phyloP scores from a whole-genome alignment of 2,888 invertebrate species.

The Pollenia griseotomentosa region DNA sequence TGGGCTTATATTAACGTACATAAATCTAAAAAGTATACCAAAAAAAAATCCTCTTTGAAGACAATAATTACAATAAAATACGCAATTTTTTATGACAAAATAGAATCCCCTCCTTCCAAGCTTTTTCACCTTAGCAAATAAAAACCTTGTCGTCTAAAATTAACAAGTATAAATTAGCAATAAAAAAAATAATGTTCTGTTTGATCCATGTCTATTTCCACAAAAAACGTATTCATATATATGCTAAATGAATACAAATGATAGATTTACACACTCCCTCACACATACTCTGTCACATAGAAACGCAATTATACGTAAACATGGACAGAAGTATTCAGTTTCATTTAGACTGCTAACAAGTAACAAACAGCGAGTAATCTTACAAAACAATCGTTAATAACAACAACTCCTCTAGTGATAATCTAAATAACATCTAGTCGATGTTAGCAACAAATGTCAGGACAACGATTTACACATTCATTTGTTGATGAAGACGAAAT shows the following conservation, averaged over 20 bases:
- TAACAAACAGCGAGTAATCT: background rate
- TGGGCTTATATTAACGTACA: background rate
- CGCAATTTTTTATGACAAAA: slow-evolving; percentile 7
- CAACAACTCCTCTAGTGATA: slow-evolving; percentile 5
- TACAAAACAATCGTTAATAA: background rate
- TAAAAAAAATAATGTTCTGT: slow-evolving; percentile 8
- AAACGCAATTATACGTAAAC: slow-evolving; percentile 10
- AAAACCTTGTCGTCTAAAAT: slow-evolving; percentile 11
- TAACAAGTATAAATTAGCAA: slow-evolving; percentile 43
- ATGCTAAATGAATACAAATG: slow-evolving; percentile 59
- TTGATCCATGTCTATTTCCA: slow-evolving; percentile 42
- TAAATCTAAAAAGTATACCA: background rate
- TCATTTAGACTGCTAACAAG: background rate
- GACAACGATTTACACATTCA: slow-evolving; percentile 33
- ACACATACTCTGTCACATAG: background rate
- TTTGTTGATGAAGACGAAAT: slow-evolving; percentile 25
- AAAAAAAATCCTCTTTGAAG: slow-evolving; percentile 45
- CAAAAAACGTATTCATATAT: slow-evolving; percentile 6
- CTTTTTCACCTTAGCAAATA: background rate
- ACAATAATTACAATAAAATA: slow-evolving; percentile 20
- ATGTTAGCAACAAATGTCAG: slow-evolving; percentile 41
- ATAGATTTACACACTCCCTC: background rate
- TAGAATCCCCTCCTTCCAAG: background rate
- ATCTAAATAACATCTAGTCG: slow-evolving; percentile 6
- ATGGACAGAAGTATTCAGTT: background rate